Evolutionary conservation across 2,888 invertebrate species (phyloP).

Genomic region (Chloroclysta siterata): DNA sequence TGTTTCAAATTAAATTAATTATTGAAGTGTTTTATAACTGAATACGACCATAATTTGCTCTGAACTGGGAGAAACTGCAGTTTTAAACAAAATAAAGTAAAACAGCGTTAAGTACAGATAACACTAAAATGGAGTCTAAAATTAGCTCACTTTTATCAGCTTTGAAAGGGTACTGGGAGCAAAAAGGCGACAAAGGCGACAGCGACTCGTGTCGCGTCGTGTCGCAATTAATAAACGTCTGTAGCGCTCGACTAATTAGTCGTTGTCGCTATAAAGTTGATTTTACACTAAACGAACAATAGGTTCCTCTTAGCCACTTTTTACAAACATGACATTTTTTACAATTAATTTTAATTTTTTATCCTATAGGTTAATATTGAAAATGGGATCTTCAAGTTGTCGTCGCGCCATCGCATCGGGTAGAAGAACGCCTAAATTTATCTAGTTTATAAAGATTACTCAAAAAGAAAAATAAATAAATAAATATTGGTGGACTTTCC

Average conservation of each 20-base stretch:
- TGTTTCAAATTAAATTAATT: too few species aligned
- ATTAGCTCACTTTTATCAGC: slow-evolving; percentile 55
- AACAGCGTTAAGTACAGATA: slow-evolving; percentile 15
- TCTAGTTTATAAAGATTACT: too few species aligned
- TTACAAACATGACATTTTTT: neutral
- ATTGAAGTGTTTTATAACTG: too few species aligned
- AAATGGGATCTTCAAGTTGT: too few species aligned
- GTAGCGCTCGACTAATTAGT: slow-evolving; percentile 78
- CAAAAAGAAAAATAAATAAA: too few species aligned
- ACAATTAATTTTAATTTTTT: neutral
- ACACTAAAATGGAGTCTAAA: slow-evolving; percentile 39
- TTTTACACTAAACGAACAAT: slow-evolving; percentile 18
- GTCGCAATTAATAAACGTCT: slow-evolving; percentile 82
- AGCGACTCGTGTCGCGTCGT: slow-evolving; percentile 76
- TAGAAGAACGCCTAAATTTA: too few species aligned
- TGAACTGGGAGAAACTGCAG: neutral
- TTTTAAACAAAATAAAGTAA: slow-evolving; percentile 37
- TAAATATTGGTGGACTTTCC: too few species aligned
- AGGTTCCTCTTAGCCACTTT: neutral
- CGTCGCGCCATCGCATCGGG: too few species aligned
- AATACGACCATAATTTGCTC: neutral
- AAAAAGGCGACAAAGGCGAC: slow-evolving; percentile 59
- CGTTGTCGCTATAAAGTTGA: slow-evolving; percentile 54
- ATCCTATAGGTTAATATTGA: too few species aligned
- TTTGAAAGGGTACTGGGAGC: slow-evolving; percentile 67